Base-by-base conservation (phyloP, 2,797 vertebrate genomes). In the Malacoctenus gilli region DNA sequence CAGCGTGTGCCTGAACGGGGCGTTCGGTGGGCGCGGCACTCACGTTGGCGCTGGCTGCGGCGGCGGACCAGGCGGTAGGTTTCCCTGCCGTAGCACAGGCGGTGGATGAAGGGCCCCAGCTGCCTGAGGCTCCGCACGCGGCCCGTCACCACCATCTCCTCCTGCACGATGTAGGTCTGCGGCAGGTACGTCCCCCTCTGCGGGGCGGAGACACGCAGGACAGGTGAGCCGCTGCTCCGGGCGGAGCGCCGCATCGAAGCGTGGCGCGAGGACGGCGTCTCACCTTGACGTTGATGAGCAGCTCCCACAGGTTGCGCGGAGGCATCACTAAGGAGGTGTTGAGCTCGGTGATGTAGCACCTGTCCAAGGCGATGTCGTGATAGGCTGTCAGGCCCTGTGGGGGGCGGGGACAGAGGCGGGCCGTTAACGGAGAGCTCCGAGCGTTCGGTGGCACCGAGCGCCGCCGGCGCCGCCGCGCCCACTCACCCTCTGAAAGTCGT, bases 181-280 rank as follows among this genome's bases (percentile, higher is more conserved):
- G 95, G 95, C 72, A 98, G 91, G 89, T 96, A 96, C 0, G 91
- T 94, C 36, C 95, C 96, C 16, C 92, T 94, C 96, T 98, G 92
- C 76, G 73, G 30, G 9, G 9, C 25, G 9, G 5, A 28, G 5
- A 28, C 25, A 28, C 25, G 9, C 25, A 6, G 25, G 25, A 28
- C 9, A 1, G 9, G 25, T 9, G 5, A 9, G 25, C 25, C 9
- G 25, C 6, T 6, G 25, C 2, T 5, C 5, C 25, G 25, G 5
- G 25, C 28, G 40, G 44, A 55, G 38, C 28, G 53, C n/a, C 41
- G 16, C 56, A 71, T 71, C 52, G 23, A 5, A 2, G 35, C 20
- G 56, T 58, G 2, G 65, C 31, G 8, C 40, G 19, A 1, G 8
- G 10, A 0, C 5, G 12, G 47, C 8, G 49, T 4, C 83, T 92